These are phyloP conservation scores for Dissostichus mawsoni DNA, from an alignment of 2,113 vertebrate genomes.

Conservation along the genomic window DNA sequence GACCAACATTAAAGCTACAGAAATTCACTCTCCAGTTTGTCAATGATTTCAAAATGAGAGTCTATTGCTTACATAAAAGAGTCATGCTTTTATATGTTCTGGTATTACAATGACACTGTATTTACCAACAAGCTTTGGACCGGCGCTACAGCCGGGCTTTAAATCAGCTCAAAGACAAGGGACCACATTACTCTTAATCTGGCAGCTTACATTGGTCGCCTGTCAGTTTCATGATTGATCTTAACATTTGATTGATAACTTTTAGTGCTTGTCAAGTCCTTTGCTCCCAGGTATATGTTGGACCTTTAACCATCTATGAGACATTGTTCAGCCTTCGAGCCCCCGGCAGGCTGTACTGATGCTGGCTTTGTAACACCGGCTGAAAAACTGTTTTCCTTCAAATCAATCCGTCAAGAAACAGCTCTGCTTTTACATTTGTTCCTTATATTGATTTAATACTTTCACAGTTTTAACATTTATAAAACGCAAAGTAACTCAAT, in stretches of 20 bases:
- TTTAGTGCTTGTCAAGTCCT: slow-evolving; percentile 56
- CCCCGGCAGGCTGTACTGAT: slow-evolving; percentile 9
- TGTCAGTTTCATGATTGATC: slow-evolving; percentile 70
- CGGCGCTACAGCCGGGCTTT: slow-evolving; percentile 23
- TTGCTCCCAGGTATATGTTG: slow-evolving; percentile 46
- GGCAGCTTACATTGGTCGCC: slow-evolving; percentile 53
- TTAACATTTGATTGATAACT: slow-evolving; percentile 72
- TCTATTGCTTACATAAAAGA: slow-evolving; percentile 1
- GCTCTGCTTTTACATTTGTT: slow-evolving; percentile 3
- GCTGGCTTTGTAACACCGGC: slow-evolving; percentile 41
- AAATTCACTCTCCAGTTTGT: neutral
- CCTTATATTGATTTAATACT: no score
- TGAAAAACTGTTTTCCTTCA: slow-evolving; percentile 49
- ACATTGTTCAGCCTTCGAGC: slow-evolving; percentile 50
- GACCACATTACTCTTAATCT: slow-evolving; percentile 56
- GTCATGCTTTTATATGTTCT: slow-evolving; percentile 12
- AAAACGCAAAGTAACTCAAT: neutral
- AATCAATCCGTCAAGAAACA: slow-evolving; percentile 31
- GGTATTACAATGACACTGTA: slow-evolving; percentile 33
- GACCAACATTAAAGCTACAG: neutral
- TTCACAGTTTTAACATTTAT: neutral
- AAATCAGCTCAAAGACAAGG: slow-evolving; percentile 60
- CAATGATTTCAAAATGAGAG: slow-evolving; percentile 9
- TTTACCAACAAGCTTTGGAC: slow-evolving; percentile 5
- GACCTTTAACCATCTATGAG: slow-evolving; percentile 60